Evolutionary conservation across 2,888 invertebrate species (phyloP).

Genomic region (Andrena marginata): DNA sequence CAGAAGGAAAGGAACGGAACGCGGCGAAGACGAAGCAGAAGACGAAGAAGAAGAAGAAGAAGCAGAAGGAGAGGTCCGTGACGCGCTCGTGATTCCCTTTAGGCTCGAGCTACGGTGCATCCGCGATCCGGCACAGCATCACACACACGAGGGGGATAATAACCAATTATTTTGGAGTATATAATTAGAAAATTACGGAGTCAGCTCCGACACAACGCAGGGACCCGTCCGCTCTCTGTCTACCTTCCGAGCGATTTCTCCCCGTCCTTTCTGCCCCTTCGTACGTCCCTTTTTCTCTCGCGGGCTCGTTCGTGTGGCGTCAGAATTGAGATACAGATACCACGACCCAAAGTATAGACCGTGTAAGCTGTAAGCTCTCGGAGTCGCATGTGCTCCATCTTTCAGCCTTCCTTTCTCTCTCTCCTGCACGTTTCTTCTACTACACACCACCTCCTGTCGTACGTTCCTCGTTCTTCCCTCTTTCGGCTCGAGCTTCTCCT

Average conservation of each 20-base stretch:
- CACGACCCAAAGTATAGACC: conserved; percentile 80
- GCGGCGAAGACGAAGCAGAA: background rate
- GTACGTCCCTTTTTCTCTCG: conserved; percentile 46
- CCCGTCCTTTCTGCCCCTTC: conserved; percentile 37
- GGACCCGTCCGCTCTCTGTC: conserved; percentile 66
- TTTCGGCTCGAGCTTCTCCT: conserved; percentile 11
- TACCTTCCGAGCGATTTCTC: conserved; percentile 53
- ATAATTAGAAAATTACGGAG: conserved; percentile 84
- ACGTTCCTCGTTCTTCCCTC: conserved; percentile 15
- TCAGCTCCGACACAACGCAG: conserved; percentile 79
- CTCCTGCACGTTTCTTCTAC: conserved; percentile 28
- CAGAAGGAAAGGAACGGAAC: conserved; percentile 5
- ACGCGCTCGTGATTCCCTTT: conserved; percentile 81
- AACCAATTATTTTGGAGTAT: conserved; percentile 84
- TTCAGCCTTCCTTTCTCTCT: conserved; percentile 47
- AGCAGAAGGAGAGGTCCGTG: conserved; percentile 65
- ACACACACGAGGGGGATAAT: conserved; percentile 78
- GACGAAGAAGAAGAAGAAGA: background rate
- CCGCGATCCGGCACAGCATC: conserved; percentile 76
- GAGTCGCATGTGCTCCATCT: conserved; percentile 73
- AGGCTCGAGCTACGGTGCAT: conserved; percentile 75
- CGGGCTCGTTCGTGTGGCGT: conserved; percentile 71
- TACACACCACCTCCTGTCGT: conserved; percentile 10
- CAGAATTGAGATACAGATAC: conserved; percentile 83
- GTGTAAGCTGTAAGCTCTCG: conserved; percentile 67